Percentiles rank a stretch among this genome's conserved stretches.
Evolutionary conservation across 2,888 invertebrate genomes (phyloP).

Genomic region (Tipula unca): DNA sequence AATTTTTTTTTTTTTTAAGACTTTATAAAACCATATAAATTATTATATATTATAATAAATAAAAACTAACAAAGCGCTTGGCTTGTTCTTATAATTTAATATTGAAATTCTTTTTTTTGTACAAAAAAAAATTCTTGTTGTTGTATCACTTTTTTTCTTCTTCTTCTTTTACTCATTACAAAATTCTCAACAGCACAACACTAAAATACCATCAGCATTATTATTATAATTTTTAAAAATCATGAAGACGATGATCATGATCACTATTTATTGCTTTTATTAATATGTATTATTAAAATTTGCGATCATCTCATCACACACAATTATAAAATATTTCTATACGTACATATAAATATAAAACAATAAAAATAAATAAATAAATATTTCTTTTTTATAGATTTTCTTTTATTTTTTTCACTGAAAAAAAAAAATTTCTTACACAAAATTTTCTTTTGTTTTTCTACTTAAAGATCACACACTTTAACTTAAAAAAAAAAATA

Average conservation of each 20-base stretch:
- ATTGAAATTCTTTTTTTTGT: not conserved
- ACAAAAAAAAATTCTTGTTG: not conserved
- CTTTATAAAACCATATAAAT: not conserved
- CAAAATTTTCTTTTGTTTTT: conserved; percentile 9
- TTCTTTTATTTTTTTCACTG: not conserved
- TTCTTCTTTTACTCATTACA: not conserved
- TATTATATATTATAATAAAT: not conserved
- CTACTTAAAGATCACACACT: not conserved
- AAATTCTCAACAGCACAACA: conserved; percentile 4
- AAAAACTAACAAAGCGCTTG: conserved; percentile 10
- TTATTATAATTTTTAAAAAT: not conserved
- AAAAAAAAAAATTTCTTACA: not conserved
- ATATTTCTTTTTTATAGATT: not conserved
- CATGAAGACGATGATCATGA: not conserved
- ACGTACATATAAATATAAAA: not conserved
- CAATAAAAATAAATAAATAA: not conserved
- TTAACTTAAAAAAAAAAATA: not conserved
- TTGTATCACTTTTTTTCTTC: not conserved
- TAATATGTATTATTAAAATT: not conserved
- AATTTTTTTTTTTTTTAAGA: not conserved
- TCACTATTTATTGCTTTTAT: not conserved
- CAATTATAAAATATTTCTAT: not conserved
- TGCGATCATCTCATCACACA: not conserved
- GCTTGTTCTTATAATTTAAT: not conserved
- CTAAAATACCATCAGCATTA: not conserved